phyloP scores from a whole-genome alignment of 1,140 invertebrate genomes.

The Drosophila dunni region DNA sequence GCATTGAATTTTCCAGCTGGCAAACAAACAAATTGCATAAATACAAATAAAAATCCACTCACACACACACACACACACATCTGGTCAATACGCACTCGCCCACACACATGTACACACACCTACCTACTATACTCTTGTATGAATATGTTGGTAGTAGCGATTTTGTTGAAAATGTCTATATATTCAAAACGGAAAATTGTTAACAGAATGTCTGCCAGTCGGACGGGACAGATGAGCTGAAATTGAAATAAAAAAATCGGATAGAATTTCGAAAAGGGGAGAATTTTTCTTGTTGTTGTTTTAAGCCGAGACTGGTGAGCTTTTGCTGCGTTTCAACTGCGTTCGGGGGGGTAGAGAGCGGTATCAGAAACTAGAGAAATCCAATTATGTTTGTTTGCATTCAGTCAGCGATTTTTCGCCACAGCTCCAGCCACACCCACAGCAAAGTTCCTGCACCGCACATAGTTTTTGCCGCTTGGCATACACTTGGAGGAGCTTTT shows the following conservation, averaged over 20 bases:
- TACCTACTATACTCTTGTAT: not conserved
- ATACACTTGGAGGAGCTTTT: conserved; percentile 76
- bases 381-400: conserved; percentile 84
- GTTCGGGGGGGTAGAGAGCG: conserved; percentile 17
- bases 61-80: conserved; percentile 32
- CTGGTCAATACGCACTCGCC: conserved; percentile 44
- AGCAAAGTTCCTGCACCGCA: conserved; percentile 27
- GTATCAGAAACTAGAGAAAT: conserved; percentile 74
- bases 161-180: conserved; percentile 81
- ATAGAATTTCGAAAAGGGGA: conserved; percentile 18
- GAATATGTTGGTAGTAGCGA: conserved; percentile 64
- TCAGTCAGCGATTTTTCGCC: conserved; percentile 81
- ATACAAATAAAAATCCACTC: conserved; percentile 77
- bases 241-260: conserved; percentile 80
- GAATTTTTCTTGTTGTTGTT: not conserved
- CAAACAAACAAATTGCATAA: conserved; percentile 82
- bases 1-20: conserved; percentile 78
- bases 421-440: not conserved
- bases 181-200: conserved; percentile 80
- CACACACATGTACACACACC: conserved; percentile 34
- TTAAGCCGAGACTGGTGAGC: conserved; percentile 16
- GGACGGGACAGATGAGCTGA: conserved; percentile 52
- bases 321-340: conserved; percentile 26
- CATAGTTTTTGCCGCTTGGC: conserved; percentile 61
- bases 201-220: conserved; percentile 55